Base-by-base conservation (phyloP, 2,113 vertebrate species). In the Rhadina sibilatrix region DNA sequence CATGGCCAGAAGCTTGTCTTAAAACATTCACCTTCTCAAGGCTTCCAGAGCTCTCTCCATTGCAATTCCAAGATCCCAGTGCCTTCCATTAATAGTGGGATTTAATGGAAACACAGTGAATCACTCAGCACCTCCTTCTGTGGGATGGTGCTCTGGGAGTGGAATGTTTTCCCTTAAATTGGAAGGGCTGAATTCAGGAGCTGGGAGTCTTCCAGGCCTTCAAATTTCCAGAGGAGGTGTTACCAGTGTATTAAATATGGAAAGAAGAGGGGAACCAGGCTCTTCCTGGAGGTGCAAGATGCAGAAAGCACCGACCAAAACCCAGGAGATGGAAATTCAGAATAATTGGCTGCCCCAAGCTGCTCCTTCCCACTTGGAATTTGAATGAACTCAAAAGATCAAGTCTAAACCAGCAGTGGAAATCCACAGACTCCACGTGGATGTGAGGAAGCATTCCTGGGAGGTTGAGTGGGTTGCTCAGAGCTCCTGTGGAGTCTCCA, bases 1-100 rank as follows among this genome's bases (percentile, higher is more conserved):
- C 84, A 72, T 24, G 60, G 78, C 60, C 79, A 79, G 88, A 78
- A 91, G 33, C 85, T 94, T 94, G 66, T 91, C 63, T 87, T 83
- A 90, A 89, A 93, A 72, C 79, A 49, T 86, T 93, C 68, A 72
- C 5, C 7, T 77, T 40, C 78, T 80, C 23, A 33, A 91, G 90
- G 92, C 90, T 95, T 97, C 85, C 85, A 80, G 1, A 56, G 61
- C 33, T 81, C 53, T 81, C 53, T 74, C 42, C 37, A 1, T 19
- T 89, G 77, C 25, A 61, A 49, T 75, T 78, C 31, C 71, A 25
- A 31, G 59, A 54, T 46, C 60, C 66, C 11, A 3, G 11, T 65
- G 83, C 75, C 59, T 90, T 52, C 20, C 70, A 4, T 33, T 75
- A 13, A 5, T 6, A 30, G 27, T 37, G 66, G 69, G 78, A 40